A percentile compares a stretch with the other conserved stretches of the same genome.
phyloP scores from a whole-genome alignment of 2,797 vertebrate genomes.

The Orestias chungarensis region DNA sequence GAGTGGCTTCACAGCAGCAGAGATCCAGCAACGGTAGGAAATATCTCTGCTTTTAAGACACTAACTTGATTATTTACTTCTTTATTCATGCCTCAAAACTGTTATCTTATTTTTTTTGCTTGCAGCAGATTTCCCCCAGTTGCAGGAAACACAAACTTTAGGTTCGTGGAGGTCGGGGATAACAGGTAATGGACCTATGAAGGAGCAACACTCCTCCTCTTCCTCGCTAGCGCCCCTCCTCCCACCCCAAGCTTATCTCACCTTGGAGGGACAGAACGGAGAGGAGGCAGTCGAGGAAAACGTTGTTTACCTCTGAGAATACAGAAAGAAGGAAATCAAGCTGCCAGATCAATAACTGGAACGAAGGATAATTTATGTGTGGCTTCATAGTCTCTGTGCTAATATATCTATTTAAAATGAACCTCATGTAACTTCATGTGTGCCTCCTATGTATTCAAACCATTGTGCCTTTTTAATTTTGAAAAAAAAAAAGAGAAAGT shows the following conservation, averaged over 20 bases:
- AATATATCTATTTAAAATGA: slow-evolving; percentile 16
- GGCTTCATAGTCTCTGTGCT: slow-evolving; percentile 21
- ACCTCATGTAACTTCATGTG: slow-evolving; percentile 51
- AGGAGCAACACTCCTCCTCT: slow-evolving; percentile 59
- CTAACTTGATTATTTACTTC: neutral
- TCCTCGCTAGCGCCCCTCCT: slow-evolving; percentile 68
- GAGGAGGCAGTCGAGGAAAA: slow-evolving; percentile 79
- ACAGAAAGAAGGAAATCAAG: neutral
- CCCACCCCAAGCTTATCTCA: slow-evolving; percentile 63
- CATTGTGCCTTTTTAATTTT: slow-evolving; percentile 64
- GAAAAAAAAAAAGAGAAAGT: slow-evolving; percentile 18
- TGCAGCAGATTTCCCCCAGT: slow-evolving; percentile 54
- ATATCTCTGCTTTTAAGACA: neutral
- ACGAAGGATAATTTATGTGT: slow-evolving; percentile 14
- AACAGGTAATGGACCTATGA: slow-evolving; percentile 55
- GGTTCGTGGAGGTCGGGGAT: slow-evolving; percentile 65
- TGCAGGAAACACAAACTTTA: slow-evolving; percentile 40
- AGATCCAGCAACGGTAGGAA: slow-evolving; percentile 53
- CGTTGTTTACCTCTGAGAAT: slow-evolving; percentile 76
- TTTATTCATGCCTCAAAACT: slow-evolving; percentile 8
- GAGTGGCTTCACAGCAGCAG: slow-evolving; percentile 35
- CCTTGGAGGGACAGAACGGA: slow-evolving; percentile 72
- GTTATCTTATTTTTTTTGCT: slow-evolving; percentile 18
- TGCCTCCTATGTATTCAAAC: slow-evolving; percentile 38
- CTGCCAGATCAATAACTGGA: slow-evolving; percentile 39